These are phyloP conservation scores for Mythimna lalbum DNA, from an alignment of 2,888 invertebrate genomes.

Conservation along the genomic window DNA sequence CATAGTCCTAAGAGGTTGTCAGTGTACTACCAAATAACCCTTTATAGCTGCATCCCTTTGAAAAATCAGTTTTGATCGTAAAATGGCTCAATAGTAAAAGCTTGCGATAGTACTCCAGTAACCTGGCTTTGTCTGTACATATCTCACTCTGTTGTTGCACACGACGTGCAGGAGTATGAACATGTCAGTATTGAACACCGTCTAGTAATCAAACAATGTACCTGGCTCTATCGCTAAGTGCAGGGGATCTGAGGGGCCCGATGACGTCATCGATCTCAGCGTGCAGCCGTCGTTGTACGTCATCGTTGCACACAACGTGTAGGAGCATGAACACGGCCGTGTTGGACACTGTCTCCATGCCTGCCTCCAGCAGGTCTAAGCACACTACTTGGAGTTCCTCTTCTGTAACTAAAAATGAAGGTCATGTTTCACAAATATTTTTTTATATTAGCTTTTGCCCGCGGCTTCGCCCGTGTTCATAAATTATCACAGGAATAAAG, in stretches of 20 bases:
- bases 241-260: constrained; percentile 89
- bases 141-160: too few species aligned
- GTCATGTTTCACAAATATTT: not conserved
- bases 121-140: constrained; percentile 82
- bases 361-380: constrained; percentile 93
- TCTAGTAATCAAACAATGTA: constrained; percentile 79
- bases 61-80: too few species aligned
- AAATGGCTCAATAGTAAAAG: too few species aligned
- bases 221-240: constrained; percentile 89
- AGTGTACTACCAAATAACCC: too few species aligned
- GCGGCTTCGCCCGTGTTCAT: too few species aligned
- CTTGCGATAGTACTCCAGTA: not conserved
- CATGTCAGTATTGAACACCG: constrained; percentile 92
- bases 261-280: constrained; percentile 91
- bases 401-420: constrained; percentile 73
- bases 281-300: constrained; percentile 90
- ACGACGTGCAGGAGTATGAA: constrained; percentile 91
- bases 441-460: not conserved
- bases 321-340: constrained; percentile 91
- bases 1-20: too few species aligned
- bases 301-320: constrained; percentile 90
- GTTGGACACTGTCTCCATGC: constrained; percentile 93
- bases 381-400: constrained; percentile 89
- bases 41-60: too few species aligned
- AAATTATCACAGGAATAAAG: too few species aligned